Conservation (phyloP, 2,888 invertebrate species). For the Thymelicus lineola region DNA sequence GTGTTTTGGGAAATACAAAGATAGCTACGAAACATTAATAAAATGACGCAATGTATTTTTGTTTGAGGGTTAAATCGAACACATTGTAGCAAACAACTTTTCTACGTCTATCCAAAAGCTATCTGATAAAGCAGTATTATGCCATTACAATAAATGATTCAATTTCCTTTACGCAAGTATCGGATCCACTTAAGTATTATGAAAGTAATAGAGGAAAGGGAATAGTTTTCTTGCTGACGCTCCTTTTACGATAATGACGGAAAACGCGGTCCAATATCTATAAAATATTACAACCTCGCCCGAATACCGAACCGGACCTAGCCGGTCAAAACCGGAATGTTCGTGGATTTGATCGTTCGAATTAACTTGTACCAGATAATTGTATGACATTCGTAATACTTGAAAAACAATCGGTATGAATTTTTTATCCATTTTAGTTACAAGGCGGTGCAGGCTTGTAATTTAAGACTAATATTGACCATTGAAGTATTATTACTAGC, state of each 20-base stretch:
- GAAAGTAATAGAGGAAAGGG: constrained; percentile 79
- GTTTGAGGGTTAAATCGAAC: constrained; percentile 49
- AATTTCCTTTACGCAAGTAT: constrained; percentile 82
- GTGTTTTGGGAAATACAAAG: too few relatives aligned
- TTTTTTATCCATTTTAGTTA: too few relatives aligned
- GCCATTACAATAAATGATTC: constrained; percentile 83
- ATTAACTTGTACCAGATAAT: constrained; percentile 64
- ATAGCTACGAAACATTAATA: neutral
- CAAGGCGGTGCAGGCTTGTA: too few relatives aligned
- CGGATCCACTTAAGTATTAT: constrained; percentile 84
- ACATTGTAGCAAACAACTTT: constrained; percentile 65
- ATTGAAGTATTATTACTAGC: too few relatives aligned
- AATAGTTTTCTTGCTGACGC: constrained; percentile 84
- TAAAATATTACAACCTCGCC: constrained; percentile 74
- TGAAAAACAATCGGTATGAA: constrained; percentile 48
- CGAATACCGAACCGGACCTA: constrained; percentile 49
- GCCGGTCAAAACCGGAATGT: constrained; percentile 49
- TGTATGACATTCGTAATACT: constrained; percentile 44
- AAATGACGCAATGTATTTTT: constrained; percentile 13
- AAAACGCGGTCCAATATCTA: constrained; percentile 83
- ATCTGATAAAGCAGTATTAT: constrained; percentile 80
- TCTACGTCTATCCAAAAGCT: constrained; percentile 69
- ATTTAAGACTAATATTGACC: too few relatives aligned
- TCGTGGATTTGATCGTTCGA: constrained; percentile 68
- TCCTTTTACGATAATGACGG: constrained; percentile 84